A percentile compares a stretch with the other conserved stretches of the same genome.
These are phyloP conservation scores for Caenorhabditis wallacei DNA, from an alignment of 2,888 invertebrate species.

Conservation along the genomic window DNA sequence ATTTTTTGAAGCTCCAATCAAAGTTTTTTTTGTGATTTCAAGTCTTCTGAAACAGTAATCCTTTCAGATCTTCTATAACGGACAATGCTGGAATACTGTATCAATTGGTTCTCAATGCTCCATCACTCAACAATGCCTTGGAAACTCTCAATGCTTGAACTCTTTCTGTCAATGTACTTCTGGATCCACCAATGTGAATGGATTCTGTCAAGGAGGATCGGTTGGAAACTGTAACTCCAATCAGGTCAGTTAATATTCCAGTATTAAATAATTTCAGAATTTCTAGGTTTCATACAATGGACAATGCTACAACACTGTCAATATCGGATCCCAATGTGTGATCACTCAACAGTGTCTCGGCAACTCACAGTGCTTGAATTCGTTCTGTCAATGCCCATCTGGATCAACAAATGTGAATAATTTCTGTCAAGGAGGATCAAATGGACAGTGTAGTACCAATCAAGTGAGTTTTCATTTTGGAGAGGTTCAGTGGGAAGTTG, in stretches of 20 bases:
- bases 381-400: conserved; percentile 58
- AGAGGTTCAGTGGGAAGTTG: too few species aligned
- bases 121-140: conserved; percentile 72
- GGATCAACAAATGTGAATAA: conserved; percentile 41
- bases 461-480: conserved; percentile 11
- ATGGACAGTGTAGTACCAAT: conserved; percentile 43
- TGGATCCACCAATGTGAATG: conserved; percentile 38
- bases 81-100: conserved; percentile 53
- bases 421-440: conserved; percentile 32
- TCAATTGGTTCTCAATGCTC: conserved; percentile 68
- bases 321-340: conserved; percentile 67
- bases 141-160: conserved; percentile 58
- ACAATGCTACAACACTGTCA: conserved; percentile 58
- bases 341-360: conserved; percentile 72
- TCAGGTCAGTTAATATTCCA: conserved; percentile 7
- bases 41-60: conserved; percentile 1
- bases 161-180: conserved; percentile 60
- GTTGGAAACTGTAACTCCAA: conserved; percentile 36
- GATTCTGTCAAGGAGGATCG: conserved; percentile 29
- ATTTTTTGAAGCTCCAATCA: not conserved
- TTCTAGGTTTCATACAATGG: conserved; percentile 41
- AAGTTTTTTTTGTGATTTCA: too few species aligned
- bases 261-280: not conserved
- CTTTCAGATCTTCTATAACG: conserved; percentile 34
- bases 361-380: conserved; percentile 59